phyloP scores from a whole-genome alignment of 2,888 invertebrate genomes.

The Sussaba pulchella region DNA sequence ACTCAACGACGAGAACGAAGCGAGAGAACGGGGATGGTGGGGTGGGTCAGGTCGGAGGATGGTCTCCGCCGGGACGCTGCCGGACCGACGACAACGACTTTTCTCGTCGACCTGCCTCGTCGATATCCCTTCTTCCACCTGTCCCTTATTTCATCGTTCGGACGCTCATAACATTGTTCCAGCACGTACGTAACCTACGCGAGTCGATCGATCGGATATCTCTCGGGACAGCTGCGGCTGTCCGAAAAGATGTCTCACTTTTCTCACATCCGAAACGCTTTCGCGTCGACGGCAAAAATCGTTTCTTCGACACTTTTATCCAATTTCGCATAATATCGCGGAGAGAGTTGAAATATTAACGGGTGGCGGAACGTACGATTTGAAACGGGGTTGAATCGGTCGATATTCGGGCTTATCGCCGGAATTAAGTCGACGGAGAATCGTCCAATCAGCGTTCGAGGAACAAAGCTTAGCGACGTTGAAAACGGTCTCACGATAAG shows the following conservation, averaged over 20 bases:
- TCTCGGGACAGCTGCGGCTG: slow-evolving; percentile 22
- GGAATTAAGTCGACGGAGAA: not conserved
- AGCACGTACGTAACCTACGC: slow-evolving; percentile 47
- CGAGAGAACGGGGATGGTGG: slow-evolving; percentile 20
- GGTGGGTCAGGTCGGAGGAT: slow-evolving; percentile 40
- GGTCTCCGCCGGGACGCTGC: slow-evolving; percentile 43
- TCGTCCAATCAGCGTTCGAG: not conserved
- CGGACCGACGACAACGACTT: slow-evolving; percentile 64
- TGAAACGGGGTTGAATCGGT: no score
- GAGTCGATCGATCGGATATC: slow-evolving; percentile 59
- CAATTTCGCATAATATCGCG: not conserved
- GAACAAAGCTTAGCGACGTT: not conserved
- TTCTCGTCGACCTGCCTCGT: slow-evolving; percentile 54
- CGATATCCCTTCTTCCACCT: slow-evolving; percentile 39
- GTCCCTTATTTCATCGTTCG: slow-evolving; percentile 20
- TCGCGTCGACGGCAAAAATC: not conserved
- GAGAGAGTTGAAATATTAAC: slow-evolving; percentile 9
- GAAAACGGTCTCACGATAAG: not conserved
- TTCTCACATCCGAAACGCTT: not conserved
- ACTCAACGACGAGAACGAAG: slow-evolving; percentile 37
- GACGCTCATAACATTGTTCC: slow-evolving; percentile 48
- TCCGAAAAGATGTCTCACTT: not conserved
- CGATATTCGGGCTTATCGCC: not conserved
- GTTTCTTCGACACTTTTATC: not conserved
- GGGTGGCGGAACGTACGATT: not conserved